A percentile compares a stretch with the other conserved stretches of the same genome.
phyloP scores from a whole-genome alignment of 2,888 invertebrate genomes.

The Callimorpha dominula region DNA sequence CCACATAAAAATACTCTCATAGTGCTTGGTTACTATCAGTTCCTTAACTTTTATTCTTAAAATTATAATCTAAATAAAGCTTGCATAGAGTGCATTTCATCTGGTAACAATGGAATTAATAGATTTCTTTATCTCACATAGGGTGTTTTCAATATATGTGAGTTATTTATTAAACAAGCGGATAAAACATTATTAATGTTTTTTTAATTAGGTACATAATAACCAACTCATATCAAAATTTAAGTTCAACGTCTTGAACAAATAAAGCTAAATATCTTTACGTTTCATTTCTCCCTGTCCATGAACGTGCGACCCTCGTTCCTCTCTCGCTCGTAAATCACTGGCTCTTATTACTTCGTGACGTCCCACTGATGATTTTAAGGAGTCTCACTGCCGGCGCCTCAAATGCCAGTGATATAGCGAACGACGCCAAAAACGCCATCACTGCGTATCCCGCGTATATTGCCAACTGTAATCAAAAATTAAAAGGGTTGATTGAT shows the following conservation, averaged over 20 bases:
- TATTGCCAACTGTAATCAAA: constrained; percentile 76
- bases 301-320: constrained; percentile 11
- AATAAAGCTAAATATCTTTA: constrained; percentile 25
- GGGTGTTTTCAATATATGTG: constrained; percentile 13
- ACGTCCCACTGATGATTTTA: constrained; percentile 87
- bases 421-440: constrained; percentile 91
- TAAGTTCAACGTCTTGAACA: constrained; percentile 17
- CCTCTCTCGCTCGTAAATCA: constrained; percentile 41
- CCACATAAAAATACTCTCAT: constrained; percentile 34
- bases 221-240: constrained; percentile 1
- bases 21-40: constrained; percentile 35
- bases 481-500: not conserved
- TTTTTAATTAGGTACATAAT: not conserved
- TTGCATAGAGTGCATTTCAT: constrained; percentile 38
- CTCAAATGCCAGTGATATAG: constrained; percentile 92
- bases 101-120: constrained; percentile 9
- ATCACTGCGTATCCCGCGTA: constrained; percentile 93
- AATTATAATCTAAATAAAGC: constrained; percentile 49
- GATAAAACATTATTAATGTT: not conserved
- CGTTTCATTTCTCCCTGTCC: constrained; percentile 10
- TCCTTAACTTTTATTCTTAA: constrained; percentile 35
- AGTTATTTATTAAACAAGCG: constrained; percentile 4
- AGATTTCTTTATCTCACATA: not conserved
- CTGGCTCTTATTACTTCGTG: constrained; percentile 68
- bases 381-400: constrained; percentile 93